Conservation (phyloP, 92 coral and sea anemone species). For the Phenganax marumi region DNA sequence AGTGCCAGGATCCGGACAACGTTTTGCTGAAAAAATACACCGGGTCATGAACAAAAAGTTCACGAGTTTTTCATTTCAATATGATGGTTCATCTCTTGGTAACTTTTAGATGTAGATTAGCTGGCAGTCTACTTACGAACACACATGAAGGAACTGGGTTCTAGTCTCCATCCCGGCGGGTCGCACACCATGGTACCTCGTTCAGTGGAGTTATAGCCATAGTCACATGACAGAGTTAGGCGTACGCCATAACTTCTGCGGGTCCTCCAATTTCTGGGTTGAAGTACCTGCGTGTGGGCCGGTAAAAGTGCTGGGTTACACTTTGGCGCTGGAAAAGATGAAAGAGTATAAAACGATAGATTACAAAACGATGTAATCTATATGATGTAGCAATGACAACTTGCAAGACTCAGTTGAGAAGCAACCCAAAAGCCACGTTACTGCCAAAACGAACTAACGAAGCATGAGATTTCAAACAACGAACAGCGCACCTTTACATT, state of each 20-base stretch:
- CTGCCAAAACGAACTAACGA: no score
- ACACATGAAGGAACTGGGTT: constrained; percentile 28
- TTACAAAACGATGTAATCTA: no score
- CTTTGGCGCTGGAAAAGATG: constrained; percentile 7
- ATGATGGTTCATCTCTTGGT: neutral
- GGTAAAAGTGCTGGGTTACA: constrained; percentile 25
- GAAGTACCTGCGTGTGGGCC: constrained; percentile 1
- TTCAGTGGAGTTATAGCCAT: constrained; percentile 4
- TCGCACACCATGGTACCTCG: constrained; percentile 10
- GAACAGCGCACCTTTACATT: constrained; percentile 1
- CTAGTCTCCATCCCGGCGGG: constrained; percentile 17
- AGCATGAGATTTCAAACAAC: neutral
- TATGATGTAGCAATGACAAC: no score
- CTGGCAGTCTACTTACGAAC: constrained; percentile 14
- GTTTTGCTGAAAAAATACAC: neutral
- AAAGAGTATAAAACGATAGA: neutral
- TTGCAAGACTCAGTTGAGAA: neutral
- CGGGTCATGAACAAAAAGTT: neutral
- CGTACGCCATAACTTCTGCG: constrained; percentile 15
- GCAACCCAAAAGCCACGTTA: neutral
- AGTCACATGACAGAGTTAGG: constrained; percentile 16
- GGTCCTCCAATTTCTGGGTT: constrained; percentile 20
- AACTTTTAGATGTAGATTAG: neutral
- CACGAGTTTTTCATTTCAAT: neutral
- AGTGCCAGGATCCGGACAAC: neutral